Base-by-base conservation (phyloP, 2,888 invertebrate species). In the Marasmarcha lunaedactyla region DNA sequence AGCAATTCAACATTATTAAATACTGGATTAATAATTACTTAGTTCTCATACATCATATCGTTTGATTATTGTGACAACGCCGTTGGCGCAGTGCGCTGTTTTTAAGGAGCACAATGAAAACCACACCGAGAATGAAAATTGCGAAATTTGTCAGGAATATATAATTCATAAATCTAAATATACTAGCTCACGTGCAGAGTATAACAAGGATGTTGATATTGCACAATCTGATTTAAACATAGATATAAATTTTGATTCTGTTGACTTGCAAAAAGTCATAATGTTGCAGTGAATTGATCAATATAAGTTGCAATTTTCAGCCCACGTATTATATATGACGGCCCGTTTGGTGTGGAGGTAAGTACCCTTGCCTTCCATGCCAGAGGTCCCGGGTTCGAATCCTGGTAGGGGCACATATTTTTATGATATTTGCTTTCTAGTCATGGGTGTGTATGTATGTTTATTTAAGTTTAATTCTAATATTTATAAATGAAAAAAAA, bases 51-150 rank as follows among this genome's bases (percentile, higher is more conserved):
- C n/a, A 46, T 42, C 20, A 46, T 44, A 36, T 46, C 42, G 7
- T 43, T 43, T 38, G 37, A 42, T 2, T 34, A 40, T 10, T 27
- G 42, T 11, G 44, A 42, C 10, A 38, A 46, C 14, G 44, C 44
- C 41, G 46, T 44, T 36, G 42, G 43, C 33, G 15, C 15, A 27
- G 35, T 45, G 42, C 35, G 39, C 10, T 4, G n/a, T 11, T 30
- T 30, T 30, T 30, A 30, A 30, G 30, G n/a, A 11, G 10, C 30
- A 30, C 30, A 30, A 30, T 30, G 4, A 11, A 30, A 10, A 10
- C 10, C n/a, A 30, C 30, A 10, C 10, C 12, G 12, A 11, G 12
- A 40, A 44, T 13, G 44, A 46, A 42, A 42, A 44, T 35, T 44
- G 43, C 30, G 44, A 46, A 26, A 20, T 33, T 10, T 33, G 38